A percentile compares a stretch with the other conserved stretches of the same genome.
These are phyloP conservation scores for Danionella dracula DNA, from an alignment of 2,797 vertebrate species.

Conservation along the genomic window DNA sequence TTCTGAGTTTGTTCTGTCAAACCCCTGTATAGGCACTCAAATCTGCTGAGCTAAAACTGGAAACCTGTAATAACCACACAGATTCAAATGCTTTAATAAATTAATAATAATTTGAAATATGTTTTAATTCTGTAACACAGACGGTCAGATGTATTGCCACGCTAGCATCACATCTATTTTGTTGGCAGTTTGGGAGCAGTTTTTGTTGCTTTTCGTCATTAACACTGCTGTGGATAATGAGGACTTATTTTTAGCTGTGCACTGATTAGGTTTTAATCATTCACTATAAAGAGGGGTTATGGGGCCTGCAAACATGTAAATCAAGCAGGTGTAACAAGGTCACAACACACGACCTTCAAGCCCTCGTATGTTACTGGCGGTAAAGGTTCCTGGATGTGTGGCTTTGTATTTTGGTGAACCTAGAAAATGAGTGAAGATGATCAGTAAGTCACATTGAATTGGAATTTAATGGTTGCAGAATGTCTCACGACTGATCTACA, in stretches of 20 bases:
- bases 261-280: slow-evolving; percentile 68
- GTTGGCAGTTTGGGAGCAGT: slow-evolving; percentile 72
- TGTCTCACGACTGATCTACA: slow-evolving; percentile 22
- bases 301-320: slow-evolving; percentile 52
- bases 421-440: too few species aligned
- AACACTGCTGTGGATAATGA: slow-evolving; percentile 68
- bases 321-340: slow-evolving; percentile 51
- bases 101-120: slow-evolving; percentile 70
- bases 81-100: slow-evolving; percentile 64
- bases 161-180: slow-evolving; percentile 60
- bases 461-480: too few species aligned
- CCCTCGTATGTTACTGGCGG: background rate
- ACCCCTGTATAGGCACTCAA: too few species aligned
- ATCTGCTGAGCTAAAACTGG: background rate
- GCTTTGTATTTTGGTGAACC: background rate
- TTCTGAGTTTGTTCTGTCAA: too few species aligned
- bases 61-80: slow-evolving; percentile 56
- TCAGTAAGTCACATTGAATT: too few species aligned
- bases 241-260: slow-evolving; percentile 68
- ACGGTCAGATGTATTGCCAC: slow-evolving; percentile 37
- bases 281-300: slow-evolving; percentile 61
- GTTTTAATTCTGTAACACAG: slow-evolving; percentile 40
- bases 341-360: slow-evolving; percentile 33
- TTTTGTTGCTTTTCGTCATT: slow-evolving; percentile 59
- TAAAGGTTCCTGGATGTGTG: background rate